Evolutionary conservation across 2,113 vertebrate species (phyloP).

Genomic region (Gadus chalcogrammus): DNA sequence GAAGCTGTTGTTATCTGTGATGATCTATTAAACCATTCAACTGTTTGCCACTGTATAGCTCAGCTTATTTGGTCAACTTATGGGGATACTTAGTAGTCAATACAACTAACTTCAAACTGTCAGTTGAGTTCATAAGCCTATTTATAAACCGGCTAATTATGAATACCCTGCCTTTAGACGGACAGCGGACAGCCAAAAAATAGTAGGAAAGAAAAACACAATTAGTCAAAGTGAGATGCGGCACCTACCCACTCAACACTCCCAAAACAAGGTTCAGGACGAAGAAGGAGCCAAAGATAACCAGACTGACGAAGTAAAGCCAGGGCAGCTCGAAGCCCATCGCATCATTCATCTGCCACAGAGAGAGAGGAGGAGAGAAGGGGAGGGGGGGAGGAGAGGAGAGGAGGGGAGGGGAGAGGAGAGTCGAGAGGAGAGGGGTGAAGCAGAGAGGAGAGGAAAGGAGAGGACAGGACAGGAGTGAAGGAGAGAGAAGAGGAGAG

Average conservation of each 20-base stretch:
- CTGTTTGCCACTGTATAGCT: too few species aligned
- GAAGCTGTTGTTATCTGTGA: too few species aligned
- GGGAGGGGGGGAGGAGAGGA: not conserved
- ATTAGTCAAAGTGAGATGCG: too few species aligned
- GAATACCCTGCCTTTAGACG: too few species aligned
- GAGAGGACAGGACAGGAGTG: not conserved
- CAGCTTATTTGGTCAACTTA: too few species aligned
- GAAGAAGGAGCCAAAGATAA: constrained; percentile 99
- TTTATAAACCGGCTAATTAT: too few species aligned
- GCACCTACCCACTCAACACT: constrained; percentile 92
- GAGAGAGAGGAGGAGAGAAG: constrained; percentile 6
- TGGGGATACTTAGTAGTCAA: too few species aligned
- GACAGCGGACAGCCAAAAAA: too few species aligned
- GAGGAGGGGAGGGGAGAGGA: not conserved
- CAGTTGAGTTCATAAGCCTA: too few species aligned
- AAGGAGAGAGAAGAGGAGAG: not conserved
- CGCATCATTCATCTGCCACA: constrained; percentile 95
- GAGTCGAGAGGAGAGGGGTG: not conserved
- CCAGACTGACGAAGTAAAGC: constrained; percentile 99
- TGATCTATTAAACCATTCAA: too few species aligned
- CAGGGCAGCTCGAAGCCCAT: constrained; percentile 99
- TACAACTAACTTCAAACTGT: too few species aligned
- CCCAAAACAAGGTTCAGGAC: constrained; percentile 99
- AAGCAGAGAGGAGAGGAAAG: not conserved
- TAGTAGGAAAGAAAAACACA: too few species aligned